Base-by-base conservation (phyloP, 2,888 invertebrate genomes). In the Sphaerophoria taeniata region DNA sequence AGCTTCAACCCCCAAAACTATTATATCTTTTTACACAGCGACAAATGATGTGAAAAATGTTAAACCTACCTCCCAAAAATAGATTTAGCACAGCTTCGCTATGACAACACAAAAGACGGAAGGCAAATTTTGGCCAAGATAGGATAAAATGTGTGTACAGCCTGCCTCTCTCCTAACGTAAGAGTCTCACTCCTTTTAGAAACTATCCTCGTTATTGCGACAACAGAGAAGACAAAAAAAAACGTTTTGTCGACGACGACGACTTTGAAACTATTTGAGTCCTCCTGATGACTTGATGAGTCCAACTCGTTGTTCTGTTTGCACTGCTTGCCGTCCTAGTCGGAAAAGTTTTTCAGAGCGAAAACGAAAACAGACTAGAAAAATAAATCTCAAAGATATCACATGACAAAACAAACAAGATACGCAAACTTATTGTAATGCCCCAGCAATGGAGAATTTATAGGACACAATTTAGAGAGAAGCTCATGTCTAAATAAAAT, bases 341-440 rank as follows among this genome's bases (percentile, higher is more conserved):
- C 24, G 16, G 36, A 14, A 70, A 55, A 24, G 24, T 24, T 24
- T 45, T 63, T 75, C 55, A 70, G 45, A 45, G 6, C 9, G 6
- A 11, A 34, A 51, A 53, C 24, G 0, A 53, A 11, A 69, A 65
- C 6, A 53, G 24, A 16, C n/a, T 24, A 49, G 33, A 58, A 49
- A 11, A 69, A 53, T 67, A 74, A 74, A 58, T 77, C 77, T 72
- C 72, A 69, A 69, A 82, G 82, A 77, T 77, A 79, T 73, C 77
- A 73, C 70, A 83, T 78, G 69, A 55, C 78, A 78, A 83, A 74
- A 69, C 63, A 83, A 83, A 83, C 82, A 78, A 34, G 67, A 69
- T 78, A 78, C 78, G 70, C 70, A 83, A 83, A 74, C 78, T 83
- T 83, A 83, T 83, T 83, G 78, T 83, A 78, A 83, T 74, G 69